Evolutionary conservation across 2,113 vertebrate genomes (phyloP).

Genomic region (Mesitornis unicolor): DNA sequence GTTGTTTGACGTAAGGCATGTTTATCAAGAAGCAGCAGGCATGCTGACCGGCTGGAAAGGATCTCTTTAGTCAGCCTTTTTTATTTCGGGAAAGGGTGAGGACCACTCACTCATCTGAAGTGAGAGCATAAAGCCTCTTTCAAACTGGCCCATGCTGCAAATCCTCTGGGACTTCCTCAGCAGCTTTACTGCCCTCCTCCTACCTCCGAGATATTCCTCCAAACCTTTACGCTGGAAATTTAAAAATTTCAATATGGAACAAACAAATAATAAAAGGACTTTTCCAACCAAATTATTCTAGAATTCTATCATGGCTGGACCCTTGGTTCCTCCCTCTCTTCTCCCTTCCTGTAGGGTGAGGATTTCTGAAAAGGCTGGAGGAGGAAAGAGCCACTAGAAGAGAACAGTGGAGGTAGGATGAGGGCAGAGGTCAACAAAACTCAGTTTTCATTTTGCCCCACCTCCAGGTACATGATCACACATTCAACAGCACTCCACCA

Average conservation of each 20-base stretch:
- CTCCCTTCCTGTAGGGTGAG: background rate
- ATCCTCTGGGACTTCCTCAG: background rate
- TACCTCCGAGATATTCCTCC: background rate
- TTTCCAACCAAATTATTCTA: no score
- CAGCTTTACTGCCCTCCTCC: background rate
- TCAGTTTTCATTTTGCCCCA: background rate
- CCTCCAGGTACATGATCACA: fast-evolving
- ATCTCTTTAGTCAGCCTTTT: background rate
- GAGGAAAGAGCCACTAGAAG: background rate
- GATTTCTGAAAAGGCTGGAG: background rate
- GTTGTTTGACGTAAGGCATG: background rate
- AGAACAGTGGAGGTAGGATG: background rate
- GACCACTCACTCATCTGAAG: background rate
- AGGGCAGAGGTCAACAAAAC: background rate
- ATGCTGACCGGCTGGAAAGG: background rate
- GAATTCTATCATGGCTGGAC: fast-evolving
- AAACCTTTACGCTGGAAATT: background rate
- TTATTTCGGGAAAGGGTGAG: background rate
- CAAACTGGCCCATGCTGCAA: background rate
- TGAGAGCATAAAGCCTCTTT: background rate
- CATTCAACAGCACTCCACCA: fast-evolving
- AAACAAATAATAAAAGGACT: background rate
- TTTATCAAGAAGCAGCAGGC: background rate
- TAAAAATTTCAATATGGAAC: fast-evolving
- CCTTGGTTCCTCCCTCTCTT: background rate